Conservation (phyloP, 2,797 vertebrate genomes). For the Micropoecilia bifurca region DNA sequence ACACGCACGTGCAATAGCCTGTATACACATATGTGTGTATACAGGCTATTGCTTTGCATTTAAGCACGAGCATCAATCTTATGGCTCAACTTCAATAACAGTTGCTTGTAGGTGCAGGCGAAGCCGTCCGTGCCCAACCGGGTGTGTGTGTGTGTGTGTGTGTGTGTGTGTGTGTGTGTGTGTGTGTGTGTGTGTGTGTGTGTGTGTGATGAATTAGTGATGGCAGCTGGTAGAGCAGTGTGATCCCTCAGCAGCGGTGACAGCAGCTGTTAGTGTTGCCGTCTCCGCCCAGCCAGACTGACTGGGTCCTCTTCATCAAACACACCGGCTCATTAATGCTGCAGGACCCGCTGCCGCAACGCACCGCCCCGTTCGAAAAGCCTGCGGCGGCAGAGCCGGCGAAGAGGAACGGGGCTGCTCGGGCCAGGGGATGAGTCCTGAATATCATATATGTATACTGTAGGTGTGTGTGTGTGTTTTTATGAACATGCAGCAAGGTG, state of each 20-base stretch:
- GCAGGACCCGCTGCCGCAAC: conserved; percentile 56
- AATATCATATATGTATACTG: conserved; percentile 22
- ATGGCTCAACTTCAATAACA: not conserved
- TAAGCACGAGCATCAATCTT: conserved; percentile 40
- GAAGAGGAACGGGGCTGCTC: conserved; percentile 6
- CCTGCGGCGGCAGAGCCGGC: conserved; percentile 24
- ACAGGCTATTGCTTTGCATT: conserved; percentile 19
- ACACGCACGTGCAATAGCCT: too few species aligned
- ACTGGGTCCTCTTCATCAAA: conserved; percentile 79
- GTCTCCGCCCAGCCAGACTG: conserved; percentile 77
- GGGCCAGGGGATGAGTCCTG: conserved; percentile 22
- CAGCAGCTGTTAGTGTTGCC: conserved; percentile 79
- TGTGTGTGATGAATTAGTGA: conserved; percentile 78
- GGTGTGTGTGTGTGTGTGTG: conserved; percentile 53
- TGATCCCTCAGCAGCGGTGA: conserved; percentile 79
- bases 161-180: conserved; percentile 60
- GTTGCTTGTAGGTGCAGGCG: conserved; percentile 45
- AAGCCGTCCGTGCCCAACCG: conserved; percentile 56
- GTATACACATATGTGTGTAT: too few species aligned
- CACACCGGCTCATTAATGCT: conserved; percentile 77
- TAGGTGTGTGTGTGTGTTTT: conserved; percentile 2
- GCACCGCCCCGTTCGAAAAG: conserved; percentile 31
- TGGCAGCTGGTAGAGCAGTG: conserved; percentile 75
- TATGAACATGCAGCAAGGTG: conserved; percentile 20
- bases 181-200: conserved; percentile 58